Evolutionary conservation across 2,113 vertebrate species (phyloP), one percentile per base, ranked within the genome.

Genomic region (Sturnira hondurensis): DNA sequence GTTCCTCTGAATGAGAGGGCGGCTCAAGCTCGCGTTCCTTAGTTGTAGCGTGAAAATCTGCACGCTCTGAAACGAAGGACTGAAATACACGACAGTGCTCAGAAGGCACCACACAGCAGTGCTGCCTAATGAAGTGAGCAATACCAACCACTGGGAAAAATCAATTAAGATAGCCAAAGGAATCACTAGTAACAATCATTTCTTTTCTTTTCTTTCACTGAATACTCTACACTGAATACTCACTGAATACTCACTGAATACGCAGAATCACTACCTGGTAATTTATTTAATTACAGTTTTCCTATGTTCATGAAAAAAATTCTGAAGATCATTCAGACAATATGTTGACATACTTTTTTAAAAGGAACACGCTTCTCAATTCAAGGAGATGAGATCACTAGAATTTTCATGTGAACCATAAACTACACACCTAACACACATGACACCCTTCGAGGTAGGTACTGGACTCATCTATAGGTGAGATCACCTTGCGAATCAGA

Each of bases 1-100:
- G 96, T 67, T 96, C 71, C n/a, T 93, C 31, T 50, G 16, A 82
- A 33, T 28, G 70, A 63, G 16, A 92, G 36, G 36, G 41, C 91
- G 91, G 74, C 20, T 76, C 0, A 0, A 61, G 94, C 80, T 80
- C 31, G 1, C 14, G 22, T 38, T 96, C 91, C 22, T 86, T 63
- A 56, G 20, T 80, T 47, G 61, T 47, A 47, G 4, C 86, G 61
- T 76, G 82, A 73, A 83, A 96, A 95, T 31, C 22, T 8, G 83
- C 43, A 83, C 36, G 67, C 63, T 68, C 22, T 84, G 65, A 90
- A 73, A 83, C 92, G 77, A 73, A 68, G 50, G 7, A 31, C 4
- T 56, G 4, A 50, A 78, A 70, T 82, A 22, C 19, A 77, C 2
- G 68, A 56, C 47, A 63, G 5, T 65, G 67, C 58, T 52, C 67